Evolutionary conservation across 2,113 vertebrate genomes (phyloP).

Genomic region (Condylura cristata): DNA sequence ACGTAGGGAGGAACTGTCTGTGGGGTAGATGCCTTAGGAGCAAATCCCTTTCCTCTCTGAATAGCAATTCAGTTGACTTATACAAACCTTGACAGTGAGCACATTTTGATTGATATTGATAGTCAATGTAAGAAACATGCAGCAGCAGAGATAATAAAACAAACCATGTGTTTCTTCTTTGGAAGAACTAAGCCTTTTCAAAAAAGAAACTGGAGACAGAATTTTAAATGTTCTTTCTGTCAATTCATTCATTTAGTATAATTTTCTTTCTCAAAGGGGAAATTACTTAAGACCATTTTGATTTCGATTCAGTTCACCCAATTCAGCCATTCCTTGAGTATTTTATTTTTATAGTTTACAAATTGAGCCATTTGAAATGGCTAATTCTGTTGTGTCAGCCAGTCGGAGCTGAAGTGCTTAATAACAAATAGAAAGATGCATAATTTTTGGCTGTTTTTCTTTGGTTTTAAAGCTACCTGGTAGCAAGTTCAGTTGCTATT

Average conservation of each 20-base stretch:
- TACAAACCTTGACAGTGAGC: background rate
- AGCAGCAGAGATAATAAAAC: constrained; percentile 53
- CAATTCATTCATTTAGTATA: constrained; percentile 34
- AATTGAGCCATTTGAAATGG: constrained; percentile 32
- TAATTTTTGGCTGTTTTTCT: background rate
- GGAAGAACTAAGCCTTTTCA: constrained; percentile 44
- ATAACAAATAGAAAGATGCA: background rate
- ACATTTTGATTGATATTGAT: constrained; percentile 11
- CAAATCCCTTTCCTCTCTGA: background rate
- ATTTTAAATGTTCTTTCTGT: constrained; percentile 59
- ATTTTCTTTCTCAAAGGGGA: constrained; percentile 64
- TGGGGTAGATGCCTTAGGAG: background rate
- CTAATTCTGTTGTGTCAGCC: background rate
- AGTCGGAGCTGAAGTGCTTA: background rate
- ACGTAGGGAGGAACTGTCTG: background rate
- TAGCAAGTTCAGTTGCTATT: background rate
- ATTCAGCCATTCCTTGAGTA: background rate
- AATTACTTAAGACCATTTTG: constrained; percentile 28
- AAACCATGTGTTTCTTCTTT: constrained; percentile 29
- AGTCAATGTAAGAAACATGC: background rate
- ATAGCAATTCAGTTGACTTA: background rate
- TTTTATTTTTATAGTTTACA: constrained; percentile 66
- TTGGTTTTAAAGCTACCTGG: background rate
- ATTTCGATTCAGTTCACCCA: constrained; percentile 50
- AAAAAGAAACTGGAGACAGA: constrained; percentile 2